Evolutionary conservation across 2,113 vertebrate species (phyloP).

Genomic region (Anolis carolinensis): DNA sequence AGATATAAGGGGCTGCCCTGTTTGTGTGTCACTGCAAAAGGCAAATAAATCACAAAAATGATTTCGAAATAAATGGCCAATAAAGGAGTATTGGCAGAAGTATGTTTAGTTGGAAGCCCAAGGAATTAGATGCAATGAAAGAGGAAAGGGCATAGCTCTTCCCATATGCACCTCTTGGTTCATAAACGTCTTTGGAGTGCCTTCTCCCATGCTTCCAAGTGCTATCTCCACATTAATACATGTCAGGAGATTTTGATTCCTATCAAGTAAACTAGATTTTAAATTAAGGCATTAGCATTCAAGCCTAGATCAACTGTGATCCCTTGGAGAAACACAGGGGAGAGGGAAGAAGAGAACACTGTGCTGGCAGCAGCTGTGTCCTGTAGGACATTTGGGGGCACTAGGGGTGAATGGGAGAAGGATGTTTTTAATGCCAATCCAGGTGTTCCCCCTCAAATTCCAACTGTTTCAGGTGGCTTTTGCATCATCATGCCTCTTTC

Average conservation of each 20-base stretch:
- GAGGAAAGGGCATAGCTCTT: conserved; percentile 51
- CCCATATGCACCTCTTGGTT: neutral
- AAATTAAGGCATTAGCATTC: conserved; percentile 75
- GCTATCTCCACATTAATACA: conserved; percentile 42
- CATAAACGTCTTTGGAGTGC: conserved; percentile 57
- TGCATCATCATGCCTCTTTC: conserved; percentile 11
- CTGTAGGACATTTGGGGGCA: conserved; percentile 42
- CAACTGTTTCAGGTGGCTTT: neutral
- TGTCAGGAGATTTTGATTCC: conserved; percentile 54
- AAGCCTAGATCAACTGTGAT: conserved; percentile 55
- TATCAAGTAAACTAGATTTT: conserved; percentile 60
- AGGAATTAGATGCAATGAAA: conserved; percentile 52
- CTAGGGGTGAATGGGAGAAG: neutral
- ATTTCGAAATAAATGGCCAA: conserved; percentile 51
- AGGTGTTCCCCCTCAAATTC: conserved; percentile 25
- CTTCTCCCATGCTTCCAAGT: conserved; percentile 52
- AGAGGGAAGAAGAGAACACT: conserved; percentile 40
- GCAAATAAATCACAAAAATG: conserved; percentile 67
- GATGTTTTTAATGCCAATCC: conserved; percentile 20
- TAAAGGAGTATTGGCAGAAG: conserved; percentile 44
- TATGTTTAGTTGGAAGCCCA: conserved; percentile 59
- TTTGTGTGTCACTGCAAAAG: conserved; percentile 73
- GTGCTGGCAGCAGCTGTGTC: conserved; percentile 47
- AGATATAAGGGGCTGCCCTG: conserved; percentile 69
- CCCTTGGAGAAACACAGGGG: conserved; percentile 40